A percentile compares a stretch with the other conserved stretches of the same genome.
Evolutionary conservation across 1,140 invertebrate species (phyloP).

Genomic region (Zaprionus camerounensis): DNA sequence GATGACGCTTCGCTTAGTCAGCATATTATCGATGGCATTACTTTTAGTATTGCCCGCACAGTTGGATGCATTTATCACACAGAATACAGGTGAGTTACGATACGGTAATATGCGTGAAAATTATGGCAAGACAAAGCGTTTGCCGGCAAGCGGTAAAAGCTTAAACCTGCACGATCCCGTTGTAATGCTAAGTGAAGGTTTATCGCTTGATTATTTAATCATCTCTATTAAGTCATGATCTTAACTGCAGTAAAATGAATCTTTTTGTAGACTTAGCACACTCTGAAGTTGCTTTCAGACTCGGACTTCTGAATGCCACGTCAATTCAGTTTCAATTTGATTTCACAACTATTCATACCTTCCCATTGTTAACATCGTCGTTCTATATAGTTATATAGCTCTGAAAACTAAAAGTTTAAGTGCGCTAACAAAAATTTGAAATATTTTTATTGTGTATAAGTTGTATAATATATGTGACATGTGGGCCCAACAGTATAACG

Average conservation of each 20-base stretch:
- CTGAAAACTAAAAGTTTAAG: slow-evolving; percentile 2
- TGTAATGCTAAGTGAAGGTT: not conserved
- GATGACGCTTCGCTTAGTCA: slow-evolving; percentile 80
- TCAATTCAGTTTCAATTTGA: not conserved
- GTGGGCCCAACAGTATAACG: slow-evolving; percentile 14
- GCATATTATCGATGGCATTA: slow-evolving; percentile 68
- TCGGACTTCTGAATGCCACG: not conserved
- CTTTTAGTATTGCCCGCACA: slow-evolving; percentile 73
- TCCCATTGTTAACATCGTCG: slow-evolving; percentile 23
- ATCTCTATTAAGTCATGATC: not conserved
- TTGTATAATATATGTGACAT: slow-evolving; percentile 4
- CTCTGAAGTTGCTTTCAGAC: not conserved
- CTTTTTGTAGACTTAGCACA: not conserved
- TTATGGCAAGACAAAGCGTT: not conserved
- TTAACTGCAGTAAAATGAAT: too few relatives aligned
- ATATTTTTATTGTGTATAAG: not conserved
- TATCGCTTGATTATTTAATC: not conserved
- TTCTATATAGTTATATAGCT: slow-evolving; percentile 6
- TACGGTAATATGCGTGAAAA: slow-evolving; percentile 32
- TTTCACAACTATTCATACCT: slow-evolving; percentile 13
- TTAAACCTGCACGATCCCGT: not conserved
- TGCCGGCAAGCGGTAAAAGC: not conserved
- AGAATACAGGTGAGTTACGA: slow-evolving; percentile 67
- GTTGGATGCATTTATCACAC: slow-evolving; percentile 78
- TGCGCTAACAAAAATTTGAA: not conserved